Base-by-base conservation (phyloP, 2,797 vertebrate genomes). In the Otolemur crassicaudatus region DNA sequence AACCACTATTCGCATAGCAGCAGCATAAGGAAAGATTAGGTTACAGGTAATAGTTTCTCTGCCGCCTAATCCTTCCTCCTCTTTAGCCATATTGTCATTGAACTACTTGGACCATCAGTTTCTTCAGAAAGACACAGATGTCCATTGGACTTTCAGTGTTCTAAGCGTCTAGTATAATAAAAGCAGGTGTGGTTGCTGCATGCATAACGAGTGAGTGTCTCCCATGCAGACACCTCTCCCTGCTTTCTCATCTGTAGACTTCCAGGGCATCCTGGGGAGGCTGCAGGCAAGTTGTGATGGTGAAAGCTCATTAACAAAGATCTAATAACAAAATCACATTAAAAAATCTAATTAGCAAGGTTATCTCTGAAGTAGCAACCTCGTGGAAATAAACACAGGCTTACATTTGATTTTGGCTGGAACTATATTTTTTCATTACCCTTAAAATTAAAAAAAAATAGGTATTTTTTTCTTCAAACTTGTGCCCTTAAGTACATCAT, bases 271-370 rank as follows among this genome's bases (percentile, higher is more conserved):
- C 56, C 65, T 11, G 29, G 83, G 58, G 46, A 95, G 70, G 72
- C 11, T 23, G 34, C 31, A 81, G 76, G 83, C 22, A 1, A 92
- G 27, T 87, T 53, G 81, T 46, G 53, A 70, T 61, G 56, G 75
- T 83, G 31, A 53, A 77, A 90, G 13, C 63, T 93, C 76, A 94
- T 85, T 92, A 90, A 86, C 34, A 94, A 85, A 90, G 19, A 75
- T 85, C 53, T 95, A 96, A 87, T 83, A 94, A 93, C 17, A 85
- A 87, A 94, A 90, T 94, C 75, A 79, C 56, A 84, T 34, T n/a
- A 58, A 75, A 81, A 86, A 94, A 79, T 84, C 72, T 87, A 85
- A 94, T 94, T 90, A 96, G 61, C 4, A 1, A 75, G 72, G 20
- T 96, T 95, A 87, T 19, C 25, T 84, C 92, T 89, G 76, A n/a